Base-by-base conservation (phyloP, 2,888 invertebrate species). In the Slavum lentiscoides region DNA sequence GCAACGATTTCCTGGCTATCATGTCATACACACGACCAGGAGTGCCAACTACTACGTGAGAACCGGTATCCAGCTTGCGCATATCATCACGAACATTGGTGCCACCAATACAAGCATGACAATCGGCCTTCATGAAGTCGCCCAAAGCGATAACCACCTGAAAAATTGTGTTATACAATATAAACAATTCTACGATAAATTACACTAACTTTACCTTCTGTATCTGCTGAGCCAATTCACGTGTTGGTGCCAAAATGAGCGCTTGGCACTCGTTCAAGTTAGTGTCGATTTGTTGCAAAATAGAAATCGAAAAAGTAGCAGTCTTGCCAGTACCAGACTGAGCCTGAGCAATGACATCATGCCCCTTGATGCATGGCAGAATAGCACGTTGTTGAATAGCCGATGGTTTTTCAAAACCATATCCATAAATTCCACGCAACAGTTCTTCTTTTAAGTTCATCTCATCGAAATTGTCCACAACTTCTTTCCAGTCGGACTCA, bases 301-400 rank as follows among this genome's bases (percentile, higher is more conserved):
- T 98, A 82, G 98, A 96, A 88, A 99, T 97, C 81, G 98, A 97
- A 89, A 99, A 99, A 53, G 99, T 99, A 83, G 99, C 99, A 76
- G 99, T 99, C 89, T 99, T 99, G 84, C 99, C 99, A 87, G 99
- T 99, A 88, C 92, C 98, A 84, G 99, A 99, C 90, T 99, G 99
- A 84, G 99, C 99, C 89, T 99, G 99, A 85, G 99, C 99, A 88
- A 99, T 99, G 83, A 99, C 98, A 89, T 99, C 99, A 86, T 92
- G 93, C 82, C 96, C 97, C 87, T 92, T 92, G 83, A 95, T 94
- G 88, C 98, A 98, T 82, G 99, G 99, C 88, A 98, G 93, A 86
- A 99, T 99, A 84, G 99, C 98, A 86, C 98, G 92, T 88, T 99
- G 98, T 88, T 99, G 99, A 87, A 99, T 99, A 84, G 98, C 98